Percentiles rank a stretch among this genome's conserved stretches.
Evolutionary conservation across 2,888 invertebrate genomes (phyloP).

Genomic region (Ptilodon capucinus): DNA sequence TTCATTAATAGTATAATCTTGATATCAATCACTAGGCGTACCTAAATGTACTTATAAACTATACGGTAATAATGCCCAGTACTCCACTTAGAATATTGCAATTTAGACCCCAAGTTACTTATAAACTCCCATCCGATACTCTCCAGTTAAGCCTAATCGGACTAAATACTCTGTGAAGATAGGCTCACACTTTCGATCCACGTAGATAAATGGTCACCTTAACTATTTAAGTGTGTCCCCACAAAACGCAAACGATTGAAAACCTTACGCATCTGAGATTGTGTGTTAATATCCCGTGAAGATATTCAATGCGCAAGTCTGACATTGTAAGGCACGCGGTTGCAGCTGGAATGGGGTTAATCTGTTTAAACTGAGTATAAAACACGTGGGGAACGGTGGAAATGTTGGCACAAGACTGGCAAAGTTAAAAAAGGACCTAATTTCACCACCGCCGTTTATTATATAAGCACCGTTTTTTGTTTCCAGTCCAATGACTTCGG

Average conservation of each 20-base stretch:
- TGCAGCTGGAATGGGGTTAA: conserved; percentile 40
- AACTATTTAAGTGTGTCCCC: conserved; percentile 38
- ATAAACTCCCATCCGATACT: conserved; percentile 5
- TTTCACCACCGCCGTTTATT: too few relatives aligned
- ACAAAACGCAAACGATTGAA: conserved; percentile 8
- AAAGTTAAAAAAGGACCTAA: too few relatives aligned
- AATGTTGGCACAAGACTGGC: too few relatives aligned
- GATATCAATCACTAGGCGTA: not conserved
- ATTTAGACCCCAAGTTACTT: not conserved
- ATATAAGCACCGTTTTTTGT: too few relatives aligned
- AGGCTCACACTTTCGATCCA: conserved; percentile 41
- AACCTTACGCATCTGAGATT: conserved; percentile 7
- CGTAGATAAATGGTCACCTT: conserved; percentile 43
- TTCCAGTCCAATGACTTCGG: too few relatives aligned
- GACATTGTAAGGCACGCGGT: conserved; percentile 26
- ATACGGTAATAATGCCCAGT: not conserved
- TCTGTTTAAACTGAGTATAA: conserved; percentile 38
- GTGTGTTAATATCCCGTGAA: conserved; percentile 14
- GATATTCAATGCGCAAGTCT: conserved; percentile 11
- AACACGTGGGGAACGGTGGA: conserved; percentile 3
- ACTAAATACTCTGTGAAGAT: conserved; percentile 29
- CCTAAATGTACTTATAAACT: not conserved
- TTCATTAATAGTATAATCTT: too few relatives aligned
- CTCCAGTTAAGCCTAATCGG: conserved; percentile 19
- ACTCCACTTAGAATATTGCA: not conserved